Conservation (phyloP, 1,140 invertebrate species). For the Listronotus oregonensis region DNA sequence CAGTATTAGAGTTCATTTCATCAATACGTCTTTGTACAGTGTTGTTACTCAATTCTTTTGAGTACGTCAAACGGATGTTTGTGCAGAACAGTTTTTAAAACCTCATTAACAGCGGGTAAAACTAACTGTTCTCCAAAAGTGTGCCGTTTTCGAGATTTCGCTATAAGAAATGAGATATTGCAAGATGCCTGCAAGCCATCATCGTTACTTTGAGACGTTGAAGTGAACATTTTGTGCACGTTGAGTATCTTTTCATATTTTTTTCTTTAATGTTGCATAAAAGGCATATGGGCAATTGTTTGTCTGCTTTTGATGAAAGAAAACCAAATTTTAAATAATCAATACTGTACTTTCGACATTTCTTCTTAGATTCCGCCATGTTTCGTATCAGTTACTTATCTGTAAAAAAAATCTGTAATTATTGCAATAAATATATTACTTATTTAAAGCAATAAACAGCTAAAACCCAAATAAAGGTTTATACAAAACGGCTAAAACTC, state of each 20-base stretch:
- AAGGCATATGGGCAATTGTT: slow-evolving; percentile 43
- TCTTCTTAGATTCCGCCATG: too few relatives aligned
- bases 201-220: slow-evolving; percentile 44
- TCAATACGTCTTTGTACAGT: slow-evolving; percentile 54
- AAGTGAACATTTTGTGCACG: slow-evolving; percentile 41
- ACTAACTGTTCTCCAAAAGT: slow-evolving; percentile 54
- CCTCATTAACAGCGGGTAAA: slow-evolving; percentile 47
- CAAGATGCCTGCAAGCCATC: slow-evolving; percentile 54
- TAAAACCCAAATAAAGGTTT: too few relatives aligned
- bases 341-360: slow-evolving; percentile 46
- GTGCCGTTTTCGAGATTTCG: slow-evolving; percentile 53
- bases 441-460: too few relatives aligned
- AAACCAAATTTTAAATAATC: slow-evolving; percentile 45
- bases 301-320: slow-evolving; percentile 38
- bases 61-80: slow-evolving; percentile 46
- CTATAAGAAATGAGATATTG: slow-evolving; percentile 54
- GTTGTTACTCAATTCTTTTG: slow-evolving; percentile 55
- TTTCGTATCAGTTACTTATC: too few relatives aligned
- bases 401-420: too few relatives aligned
- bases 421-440: too few relatives aligned
- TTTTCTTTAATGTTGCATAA: slow-evolving; percentile 47
- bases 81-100: slow-evolving; percentile 37
- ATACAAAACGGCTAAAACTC: too few relatives aligned
- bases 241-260: slow-evolving; percentile 37
- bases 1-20: slow-evolving; percentile 53